Base-by-base conservation (phyloP, 2,888 invertebrate genomes). In the Bellardia pandia region DNA sequence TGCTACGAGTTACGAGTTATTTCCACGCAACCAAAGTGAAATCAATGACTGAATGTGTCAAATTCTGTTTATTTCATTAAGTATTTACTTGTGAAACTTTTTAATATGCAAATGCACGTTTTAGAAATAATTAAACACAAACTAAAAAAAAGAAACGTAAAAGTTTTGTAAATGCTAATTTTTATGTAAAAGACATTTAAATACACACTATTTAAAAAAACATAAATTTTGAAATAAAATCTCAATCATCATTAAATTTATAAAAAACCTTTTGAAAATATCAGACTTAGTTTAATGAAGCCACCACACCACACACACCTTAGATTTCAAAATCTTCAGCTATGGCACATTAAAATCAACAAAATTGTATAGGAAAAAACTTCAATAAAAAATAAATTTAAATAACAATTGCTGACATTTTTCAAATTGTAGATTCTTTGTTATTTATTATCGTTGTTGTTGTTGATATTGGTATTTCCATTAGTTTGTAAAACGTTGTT, bases 381-480 rank as follows among this genome's bases (percentile, higher is more conserved):
- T 0, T 23, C 0, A 23, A 77, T 13, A 16, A 30, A 37, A 33
- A 69, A 68, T 8, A 68, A 48, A 85, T 85, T 79, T 79, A 85
- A 85, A 79, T 76, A 85, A 80, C 85, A 85, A 62, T 71, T 85
- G 79, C 62, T 85, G 85, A 85, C 85, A 80, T 85, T 85, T 85
- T 79, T 85, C 62, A 80, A 85, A 85, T 71, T 79, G 16, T 62
- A 60, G 53, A 60, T 40, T 77, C 71, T 74, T 79, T n/a, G 45
- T 45, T 76, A 42, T 48, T 72, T 64, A 45, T 37, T 51, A 37
- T 60, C 13, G 37, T 48, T 62, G 6, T 64, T 51, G 23, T 62
- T 45, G 16, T 48, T 58, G 45, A 5, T 56, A 30, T 64, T 71
- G 42, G 5, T 16, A 23, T 71, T 40, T 16, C 23, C 23, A 23